phyloP scores from a whole-genome alignment of 2,797 vertebrate species.

The Clarias pachynema region DNA sequence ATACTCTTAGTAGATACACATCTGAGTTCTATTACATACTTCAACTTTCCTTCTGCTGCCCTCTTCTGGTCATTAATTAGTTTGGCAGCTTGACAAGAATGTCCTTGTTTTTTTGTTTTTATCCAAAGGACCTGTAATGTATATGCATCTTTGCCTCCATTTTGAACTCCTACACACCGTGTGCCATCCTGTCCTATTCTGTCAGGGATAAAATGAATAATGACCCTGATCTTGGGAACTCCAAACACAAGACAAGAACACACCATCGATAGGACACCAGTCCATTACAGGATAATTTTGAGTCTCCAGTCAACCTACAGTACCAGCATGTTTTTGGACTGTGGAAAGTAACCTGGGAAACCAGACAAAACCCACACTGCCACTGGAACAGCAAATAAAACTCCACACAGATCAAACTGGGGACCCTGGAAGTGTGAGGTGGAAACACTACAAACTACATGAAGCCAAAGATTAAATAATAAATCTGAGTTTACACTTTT shows the following conservation, averaged over 20 bases:
- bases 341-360: background rate
- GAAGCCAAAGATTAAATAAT: background rate
- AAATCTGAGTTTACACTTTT: background rate
- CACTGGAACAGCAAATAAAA: background rate
- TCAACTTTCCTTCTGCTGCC: slow-evolving; percentile 34
- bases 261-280: background rate
- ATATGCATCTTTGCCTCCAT: background rate
- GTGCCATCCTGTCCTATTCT: background rate
- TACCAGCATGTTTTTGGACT: background rate
- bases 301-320: background rate
- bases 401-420: background rate
- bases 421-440: background rate
- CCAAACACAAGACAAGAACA: background rate
- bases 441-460: background rate
- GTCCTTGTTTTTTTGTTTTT: background rate
- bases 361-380: background rate
- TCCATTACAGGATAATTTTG: background rate
- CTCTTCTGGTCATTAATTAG: slow-evolving; percentile 30
- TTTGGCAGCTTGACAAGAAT: background rate
- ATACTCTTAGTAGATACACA: background rate
- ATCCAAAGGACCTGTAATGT: background rate
- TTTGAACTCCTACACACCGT: background rate
- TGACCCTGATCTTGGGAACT: background rate
- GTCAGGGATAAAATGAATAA: background rate
- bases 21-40: background rate